phyloP scores from a whole-genome alignment of 1,140 invertebrate genomes.

The Anagrus nilaparvatae region DNA sequence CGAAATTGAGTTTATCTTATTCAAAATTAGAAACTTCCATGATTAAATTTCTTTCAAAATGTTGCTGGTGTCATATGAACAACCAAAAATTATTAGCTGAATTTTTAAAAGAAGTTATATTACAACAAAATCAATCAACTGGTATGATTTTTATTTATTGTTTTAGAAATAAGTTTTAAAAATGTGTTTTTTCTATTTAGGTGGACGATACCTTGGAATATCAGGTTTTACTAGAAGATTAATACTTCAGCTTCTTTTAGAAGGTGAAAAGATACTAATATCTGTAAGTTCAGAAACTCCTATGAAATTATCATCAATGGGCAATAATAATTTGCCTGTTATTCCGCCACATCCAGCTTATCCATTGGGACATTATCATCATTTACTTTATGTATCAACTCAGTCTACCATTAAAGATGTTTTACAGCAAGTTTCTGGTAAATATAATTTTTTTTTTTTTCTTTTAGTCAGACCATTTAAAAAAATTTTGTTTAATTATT shows the following conservation, averaged over 20 bases:
- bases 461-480: background rate
- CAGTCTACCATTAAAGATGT: slow-evolving; percentile 58
- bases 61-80: slow-evolving; percentile 71
- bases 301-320: slow-evolving; percentile 32
- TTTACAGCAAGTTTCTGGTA: slow-evolving; percentile 47
- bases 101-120: slow-evolving; percentile 62
- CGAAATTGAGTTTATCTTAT: slow-evolving; percentile 40
- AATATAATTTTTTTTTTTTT: slow-evolving; percentile 7
- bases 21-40: slow-evolving; percentile 61
- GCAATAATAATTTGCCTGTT: slow-evolving; percentile 27
- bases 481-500: background rate
- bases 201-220: slow-evolving; percentile 52
- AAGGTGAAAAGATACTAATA: slow-evolving; percentile 73
- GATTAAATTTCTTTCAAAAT: slow-evolving; percentile 63
- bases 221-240: slow-evolving; percentile 80
- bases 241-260: slow-evolving; percentile 73
- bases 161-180: background rate
- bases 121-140: slow-evolving; percentile 53
- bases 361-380: slow-evolving; percentile 47
- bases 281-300: slow-evolving; percentile 50
- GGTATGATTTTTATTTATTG: slow-evolving; percentile 28
- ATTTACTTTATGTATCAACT: slow-evolving; percentile 61
- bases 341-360: slow-evolving; percentile 39
- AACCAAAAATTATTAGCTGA: slow-evolving; percentile 77
- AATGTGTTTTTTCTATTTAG: slow-evolving; percentile 20